Evolutionary conservation across 2,113 vertebrate genomes (phyloP).

Genomic region (Rhipidura dahli): DNA sequence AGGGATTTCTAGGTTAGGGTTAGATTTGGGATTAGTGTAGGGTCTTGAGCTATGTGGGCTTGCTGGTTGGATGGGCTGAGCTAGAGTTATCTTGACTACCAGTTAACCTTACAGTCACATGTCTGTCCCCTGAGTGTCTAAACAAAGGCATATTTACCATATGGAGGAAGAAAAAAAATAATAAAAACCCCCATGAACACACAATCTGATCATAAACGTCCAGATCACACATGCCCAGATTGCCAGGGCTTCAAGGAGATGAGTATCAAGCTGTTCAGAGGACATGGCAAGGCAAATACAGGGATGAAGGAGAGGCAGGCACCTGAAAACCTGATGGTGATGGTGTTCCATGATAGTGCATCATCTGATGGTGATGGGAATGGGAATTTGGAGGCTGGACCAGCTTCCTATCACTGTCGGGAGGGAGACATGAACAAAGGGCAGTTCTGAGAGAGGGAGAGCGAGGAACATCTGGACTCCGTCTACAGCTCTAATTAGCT

Average conservation of each 20-base stretch:
- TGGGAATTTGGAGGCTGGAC: background rate
- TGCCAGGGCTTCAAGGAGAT: background rate
- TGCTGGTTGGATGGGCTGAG: background rate
- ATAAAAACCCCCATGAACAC: accelerated
- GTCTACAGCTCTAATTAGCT: background rate
- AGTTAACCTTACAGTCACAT: background rate
- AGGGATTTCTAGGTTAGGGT: background rate
- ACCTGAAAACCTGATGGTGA: background rate
- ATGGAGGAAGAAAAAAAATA: background rate
- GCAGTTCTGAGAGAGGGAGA: background rate
- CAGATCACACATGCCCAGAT: too few relatives aligned
- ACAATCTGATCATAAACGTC: background rate
- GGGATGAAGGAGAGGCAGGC: background rate
- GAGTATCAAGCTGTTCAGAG: background rate
- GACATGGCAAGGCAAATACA: background rate
- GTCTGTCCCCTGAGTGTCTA: background rate
- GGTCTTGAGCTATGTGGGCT: background rate
- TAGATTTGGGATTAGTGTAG: background rate
- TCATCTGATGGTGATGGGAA: background rate
- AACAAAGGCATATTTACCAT: background rate
- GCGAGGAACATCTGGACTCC: background rate
- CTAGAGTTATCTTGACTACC: background rate
- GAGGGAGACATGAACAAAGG: background rate
- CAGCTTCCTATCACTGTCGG: accelerated
- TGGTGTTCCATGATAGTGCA: background rate